Conservation (phyloP, 1,140 invertebrate genomes). For the Tribolium castaneum region DNA sequence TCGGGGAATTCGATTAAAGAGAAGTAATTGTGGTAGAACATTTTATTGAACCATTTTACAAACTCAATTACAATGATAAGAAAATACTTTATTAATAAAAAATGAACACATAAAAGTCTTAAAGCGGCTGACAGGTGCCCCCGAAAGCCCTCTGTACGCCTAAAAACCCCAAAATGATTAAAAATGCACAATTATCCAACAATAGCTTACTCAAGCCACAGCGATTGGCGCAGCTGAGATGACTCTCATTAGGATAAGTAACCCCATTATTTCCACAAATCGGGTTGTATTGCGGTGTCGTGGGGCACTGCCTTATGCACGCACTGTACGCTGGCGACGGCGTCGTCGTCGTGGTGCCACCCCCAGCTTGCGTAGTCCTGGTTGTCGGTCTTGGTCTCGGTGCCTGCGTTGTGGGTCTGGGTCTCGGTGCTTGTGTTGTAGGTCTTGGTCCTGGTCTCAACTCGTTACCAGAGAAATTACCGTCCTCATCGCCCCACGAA, state of each 20-base stretch:
- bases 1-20: background rate
- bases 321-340: conserved; percentile 53
- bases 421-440: background rate
- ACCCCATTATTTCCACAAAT: conserved; percentile 74
- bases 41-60: background rate
- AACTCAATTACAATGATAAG: too few species aligned
- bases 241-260: conserved; percentile 71
- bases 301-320: conserved; percentile 65
- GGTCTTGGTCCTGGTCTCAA: conserved; percentile 38
- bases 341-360: conserved; percentile 45
- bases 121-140: background rate
- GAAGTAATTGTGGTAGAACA: background rate
- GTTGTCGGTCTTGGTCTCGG: background rate
- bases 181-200: background rate
- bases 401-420: background rate
- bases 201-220: conserved; percentile 68
- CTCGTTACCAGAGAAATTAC: background rate
- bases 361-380: background rate
- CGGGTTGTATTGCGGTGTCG: conserved; percentile 72
- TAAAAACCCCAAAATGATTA: background rate
- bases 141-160: conserved; percentile 7
- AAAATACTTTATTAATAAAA: too few species aligned
- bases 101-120: background rate
- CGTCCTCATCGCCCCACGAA: background rate
- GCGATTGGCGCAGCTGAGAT: conserved; percentile 67